phyloP scores from a whole-genome alignment of 53 echinoderm and acorn worm genomes.

The Hippasteria phrygiana region DNA sequence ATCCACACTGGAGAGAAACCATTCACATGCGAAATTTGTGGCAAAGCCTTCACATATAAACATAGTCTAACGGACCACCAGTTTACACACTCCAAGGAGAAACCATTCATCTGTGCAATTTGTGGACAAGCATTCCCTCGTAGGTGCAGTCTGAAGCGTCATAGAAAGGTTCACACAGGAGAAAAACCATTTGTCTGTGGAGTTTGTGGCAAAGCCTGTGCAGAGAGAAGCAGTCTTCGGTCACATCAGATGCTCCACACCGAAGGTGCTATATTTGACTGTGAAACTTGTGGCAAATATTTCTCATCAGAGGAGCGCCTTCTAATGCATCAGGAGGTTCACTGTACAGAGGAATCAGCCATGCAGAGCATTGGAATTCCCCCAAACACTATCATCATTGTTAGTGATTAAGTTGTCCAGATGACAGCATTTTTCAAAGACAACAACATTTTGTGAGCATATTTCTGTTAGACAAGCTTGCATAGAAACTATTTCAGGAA shows the following conservation, averaged over 20 bases:
- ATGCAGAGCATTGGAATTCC: too few relatives aligned
- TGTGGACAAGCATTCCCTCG: conserved; percentile 22
- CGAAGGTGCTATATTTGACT: background rate
- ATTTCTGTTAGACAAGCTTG: too few relatives aligned
- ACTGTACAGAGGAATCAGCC: background rate
- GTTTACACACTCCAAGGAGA: conserved; percentile 6
- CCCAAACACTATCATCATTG: too few relatives aligned
- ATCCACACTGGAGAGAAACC: conserved; percentile 43
- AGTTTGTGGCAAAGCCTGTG: conserved; percentile 20
- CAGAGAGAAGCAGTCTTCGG: background rate
- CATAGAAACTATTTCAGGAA: too few relatives aligned
- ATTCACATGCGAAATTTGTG: conserved; percentile 11
- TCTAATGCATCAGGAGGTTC: background rate
- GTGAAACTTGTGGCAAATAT: conserved; percentile 22
- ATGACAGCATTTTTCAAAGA: too few relatives aligned
- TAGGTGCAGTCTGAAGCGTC: background rate
- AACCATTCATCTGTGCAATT: background rate
- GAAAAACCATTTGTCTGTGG: conserved; percentile 29
- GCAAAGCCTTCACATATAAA: conserved; percentile 11
- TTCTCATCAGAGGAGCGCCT: conserved; percentile 33
- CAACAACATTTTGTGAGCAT: too few relatives aligned
- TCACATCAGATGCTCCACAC: conserved; percentile 12
- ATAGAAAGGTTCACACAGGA: conserved; percentile 11
- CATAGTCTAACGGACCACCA: background rate
- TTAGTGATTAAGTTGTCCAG: too few relatives aligned